Evolutionary conservation across 1,140 invertebrate genomes (phyloP), one percentile per base, ranked within the genome.

Genomic region (Zaprionus taronus): DNA sequence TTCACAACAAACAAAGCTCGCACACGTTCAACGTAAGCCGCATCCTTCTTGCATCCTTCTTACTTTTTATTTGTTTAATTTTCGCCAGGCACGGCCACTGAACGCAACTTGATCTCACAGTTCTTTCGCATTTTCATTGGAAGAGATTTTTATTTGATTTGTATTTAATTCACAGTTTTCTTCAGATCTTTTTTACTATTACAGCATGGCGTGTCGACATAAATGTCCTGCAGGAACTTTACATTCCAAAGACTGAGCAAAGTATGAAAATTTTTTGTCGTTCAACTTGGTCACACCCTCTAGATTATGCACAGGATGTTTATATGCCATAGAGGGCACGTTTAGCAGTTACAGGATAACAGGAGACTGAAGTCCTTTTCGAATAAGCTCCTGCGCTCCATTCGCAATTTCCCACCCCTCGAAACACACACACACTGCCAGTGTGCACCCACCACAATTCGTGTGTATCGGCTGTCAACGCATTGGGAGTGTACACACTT

Each of bases 241-340:
- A 92, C 91, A 92, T 92, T 92, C 83, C 90, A 77, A 92, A 89
- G 83, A 90, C 83, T 89, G 85, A 91, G 86, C 91, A 90, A 86
- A 91, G 87, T 92, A 92, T 92, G 91, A 92, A 92, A 92, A 91
- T 86, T 91, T 85, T 91, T 83, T 80, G 77, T 81, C 83, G 71
- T 92, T 91, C 89, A 86, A 91, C 91, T 92, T 90, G 82, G 85
- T 92, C 91, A 92, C 91, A 92, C 91, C 91, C 91, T 92, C 91
- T 86, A 79, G 79, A 85, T 77, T 64, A 74, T 77, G 85, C 81
- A 77, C 72, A 73, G 78, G 75, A 76, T 72, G 77, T 85, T 85
- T 66, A 73, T 81, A 58, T 76, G 71, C 57, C 69, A 68, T 72
- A 28, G 63, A 64, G 38, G 47, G 73, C 49, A 72, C 77, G 72